Percentiles rank a stretch among this genome's conserved stretches.
These are phyloP conservation scores for Blennius ocellaris DNA, from an alignment of 2,113 vertebrate genomes.

Conservation along the genomic window DNA sequence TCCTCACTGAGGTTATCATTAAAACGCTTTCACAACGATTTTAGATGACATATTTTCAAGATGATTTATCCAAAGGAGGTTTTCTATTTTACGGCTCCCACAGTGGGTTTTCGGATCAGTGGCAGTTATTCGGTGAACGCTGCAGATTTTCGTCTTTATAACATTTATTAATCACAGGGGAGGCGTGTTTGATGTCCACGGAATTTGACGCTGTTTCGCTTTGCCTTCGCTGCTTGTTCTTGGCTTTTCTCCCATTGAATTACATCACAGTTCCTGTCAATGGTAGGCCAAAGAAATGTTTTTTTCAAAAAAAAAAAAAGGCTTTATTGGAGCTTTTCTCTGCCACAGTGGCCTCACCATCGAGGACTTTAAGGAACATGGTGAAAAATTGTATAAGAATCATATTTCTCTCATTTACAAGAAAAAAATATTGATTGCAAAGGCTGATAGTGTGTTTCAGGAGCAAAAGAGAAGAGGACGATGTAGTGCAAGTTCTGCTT, in stretches of 20 bases:
- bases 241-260: conserved; percentile 5
- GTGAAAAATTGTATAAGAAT: too few relatives aligned
- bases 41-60: conserved; percentile 26
- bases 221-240: conserved; percentile 1
- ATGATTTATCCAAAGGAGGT: conserved; percentile 15
- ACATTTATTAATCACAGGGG: conserved; percentile 14
- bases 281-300: too few relatives aligned
- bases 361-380: too few relatives aligned
- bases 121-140: background rate
- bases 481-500: too few relatives aligned
- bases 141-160: conserved; percentile 29
- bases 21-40: conserved; percentile 40
- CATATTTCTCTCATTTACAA: too few relatives aligned
- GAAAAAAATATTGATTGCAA: too few relatives aligned
- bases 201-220: background rate
- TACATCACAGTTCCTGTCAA: conserved; percentile 11
- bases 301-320: too few relatives aligned
- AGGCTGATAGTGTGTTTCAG: too few relatives aligned
- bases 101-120: conserved; percentile 24
- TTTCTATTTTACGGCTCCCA: conserved; percentile 24
- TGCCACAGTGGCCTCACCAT: too few relatives aligned
- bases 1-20: conserved; percentile 34
- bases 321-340: too few relatives aligned
- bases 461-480: too few relatives aligned
- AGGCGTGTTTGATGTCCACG: conserved; percentile 10